Evolutionary conservation across 2,797 vertebrate genomes (phyloP).

Genomic region (Saxicola maurus): DNA sequence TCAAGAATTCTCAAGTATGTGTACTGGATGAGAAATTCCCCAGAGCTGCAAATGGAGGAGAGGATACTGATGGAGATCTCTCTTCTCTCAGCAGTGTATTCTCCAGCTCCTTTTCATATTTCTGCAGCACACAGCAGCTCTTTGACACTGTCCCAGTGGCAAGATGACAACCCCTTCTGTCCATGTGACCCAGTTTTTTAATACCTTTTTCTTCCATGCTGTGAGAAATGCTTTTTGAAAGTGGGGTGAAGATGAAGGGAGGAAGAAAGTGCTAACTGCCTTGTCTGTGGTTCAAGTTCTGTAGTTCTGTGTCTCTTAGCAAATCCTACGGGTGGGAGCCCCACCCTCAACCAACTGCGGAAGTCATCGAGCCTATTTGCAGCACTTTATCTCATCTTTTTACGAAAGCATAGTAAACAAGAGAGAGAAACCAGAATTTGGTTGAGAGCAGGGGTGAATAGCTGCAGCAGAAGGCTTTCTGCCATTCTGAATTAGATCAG

Average conservation of each 20-base stretch:
- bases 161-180: not conserved
- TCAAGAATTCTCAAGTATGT: not conserved
- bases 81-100: not conserved
- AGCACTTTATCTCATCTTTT: constrained; percentile 50
- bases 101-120: not conserved
- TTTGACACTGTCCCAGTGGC: not conserved
- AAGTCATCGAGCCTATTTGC: constrained; percentile 15
- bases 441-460: not conserved
- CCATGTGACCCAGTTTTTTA: not conserved
- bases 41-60: not conserved
- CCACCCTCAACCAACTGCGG: constrained; percentile 36
- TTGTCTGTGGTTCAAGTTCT: not conserved
- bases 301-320: not conserved
- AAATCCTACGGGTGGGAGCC: not conserved
- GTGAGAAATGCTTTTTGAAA: not conserved
- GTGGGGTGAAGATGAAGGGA: not conserved
- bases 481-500: not conserved
- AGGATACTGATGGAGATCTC: not conserved
- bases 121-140: not conserved
- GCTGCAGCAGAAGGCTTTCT: not conserved
- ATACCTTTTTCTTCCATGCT: not conserved
- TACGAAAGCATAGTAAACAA: constrained; percentile 48
- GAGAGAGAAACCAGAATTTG: not conserved
- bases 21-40: not conserved
- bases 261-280: not conserved